A percentile compares a stretch with the other conserved stretches of the same genome.
These are phyloP conservation scores for Diabrotica balteata DNA, from an alignment of 2,888 invertebrate genomes.

Conservation along the genomic window DNA sequence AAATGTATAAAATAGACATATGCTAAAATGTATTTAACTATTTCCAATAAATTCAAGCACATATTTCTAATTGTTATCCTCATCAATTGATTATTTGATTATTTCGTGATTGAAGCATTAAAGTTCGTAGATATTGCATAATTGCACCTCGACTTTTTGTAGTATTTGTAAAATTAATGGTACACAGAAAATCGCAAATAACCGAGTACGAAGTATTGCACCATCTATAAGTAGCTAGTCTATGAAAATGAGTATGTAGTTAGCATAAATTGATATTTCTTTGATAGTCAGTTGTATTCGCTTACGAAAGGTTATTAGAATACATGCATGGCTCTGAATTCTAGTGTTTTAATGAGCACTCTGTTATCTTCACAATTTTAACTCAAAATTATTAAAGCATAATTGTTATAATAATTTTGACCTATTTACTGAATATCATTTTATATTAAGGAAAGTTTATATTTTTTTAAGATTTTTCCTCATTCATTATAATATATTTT, in stretches of 20 bases:
- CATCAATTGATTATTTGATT: constrained; percentile 38
- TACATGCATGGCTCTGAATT: constrained; percentile 38
- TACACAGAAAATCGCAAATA: constrained; percentile 49
- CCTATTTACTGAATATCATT: not conserved
- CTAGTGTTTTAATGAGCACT: constrained; percentile 22
- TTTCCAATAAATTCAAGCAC: constrained; percentile 9
- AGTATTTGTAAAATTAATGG: constrained; percentile 43
- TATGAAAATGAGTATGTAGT: constrained; percentile 52
- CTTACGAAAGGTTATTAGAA: constrained; percentile 40
- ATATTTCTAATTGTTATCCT: constrained; percentile 27
- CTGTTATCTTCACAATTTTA: not conserved
- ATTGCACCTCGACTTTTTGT: constrained; percentile 42
- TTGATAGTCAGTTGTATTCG: constrained; percentile 43
- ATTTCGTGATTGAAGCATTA: constrained; percentile 44
- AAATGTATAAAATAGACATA: no score
- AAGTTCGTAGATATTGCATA: constrained; percentile 37
- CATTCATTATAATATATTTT: no score
- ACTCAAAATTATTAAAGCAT: constrained; percentile 1
- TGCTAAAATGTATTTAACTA: constrained; percentile 10
- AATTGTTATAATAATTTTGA: not conserved
- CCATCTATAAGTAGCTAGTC: constrained; percentile 51
- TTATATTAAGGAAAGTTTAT: no score
- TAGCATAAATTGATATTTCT: constrained; percentile 55
- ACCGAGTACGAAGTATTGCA: constrained; percentile 49
- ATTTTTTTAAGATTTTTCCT: no score